Evolutionary conservation across 2,797 vertebrate species (phyloP).

Genomic region (Melanotaenia trifasciata): DNA sequence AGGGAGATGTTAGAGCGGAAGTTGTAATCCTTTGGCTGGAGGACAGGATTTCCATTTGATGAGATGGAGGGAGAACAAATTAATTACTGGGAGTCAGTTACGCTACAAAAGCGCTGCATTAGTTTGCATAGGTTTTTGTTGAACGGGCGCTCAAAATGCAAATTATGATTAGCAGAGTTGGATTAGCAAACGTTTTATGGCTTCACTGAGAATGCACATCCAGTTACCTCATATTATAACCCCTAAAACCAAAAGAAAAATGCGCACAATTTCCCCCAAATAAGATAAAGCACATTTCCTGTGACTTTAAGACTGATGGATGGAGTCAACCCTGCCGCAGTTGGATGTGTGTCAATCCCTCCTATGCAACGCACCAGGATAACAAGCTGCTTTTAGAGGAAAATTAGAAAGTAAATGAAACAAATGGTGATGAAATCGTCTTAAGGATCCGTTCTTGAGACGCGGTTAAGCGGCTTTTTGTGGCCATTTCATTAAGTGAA

Average conservation of each 20-base stretch:
- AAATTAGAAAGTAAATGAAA: constrained; percentile 83
- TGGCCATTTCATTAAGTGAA: constrained; percentile 86
- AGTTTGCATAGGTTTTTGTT: constrained; percentile 58
- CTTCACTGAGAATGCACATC: not conserved
- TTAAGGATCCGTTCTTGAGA: constrained; percentile 69
- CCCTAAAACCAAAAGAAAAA: too few species aligned
- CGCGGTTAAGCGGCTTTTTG: constrained; percentile 83
- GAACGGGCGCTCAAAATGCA: constrained; percentile 75
- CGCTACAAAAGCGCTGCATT: constrained; percentile 73
- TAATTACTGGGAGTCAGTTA: constrained; percentile 91
- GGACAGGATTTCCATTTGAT: constrained; percentile 90
- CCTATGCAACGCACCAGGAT: constrained; percentile 64
- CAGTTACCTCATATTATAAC: not conserved
- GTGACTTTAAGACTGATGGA: too few species aligned
- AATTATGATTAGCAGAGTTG: constrained; percentile 16
- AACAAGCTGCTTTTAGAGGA: constrained; percentile 78
- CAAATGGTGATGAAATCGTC: constrained; percentile 81
- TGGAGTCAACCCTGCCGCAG: constrained; percentile 43
- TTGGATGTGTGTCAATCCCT: constrained; percentile 33
- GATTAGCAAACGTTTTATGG: not conserved
- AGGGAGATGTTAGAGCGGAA: constrained; percentile 92
- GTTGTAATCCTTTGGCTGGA: constrained; percentile 89
- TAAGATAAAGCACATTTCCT: too few species aligned
- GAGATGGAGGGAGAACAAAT: constrained; percentile 91
- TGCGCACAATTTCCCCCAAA: too few species aligned